phyloP scores from a whole-genome alignment of 2,797 vertebrate genomes.

The Acropternis orthonyx region DNA sequence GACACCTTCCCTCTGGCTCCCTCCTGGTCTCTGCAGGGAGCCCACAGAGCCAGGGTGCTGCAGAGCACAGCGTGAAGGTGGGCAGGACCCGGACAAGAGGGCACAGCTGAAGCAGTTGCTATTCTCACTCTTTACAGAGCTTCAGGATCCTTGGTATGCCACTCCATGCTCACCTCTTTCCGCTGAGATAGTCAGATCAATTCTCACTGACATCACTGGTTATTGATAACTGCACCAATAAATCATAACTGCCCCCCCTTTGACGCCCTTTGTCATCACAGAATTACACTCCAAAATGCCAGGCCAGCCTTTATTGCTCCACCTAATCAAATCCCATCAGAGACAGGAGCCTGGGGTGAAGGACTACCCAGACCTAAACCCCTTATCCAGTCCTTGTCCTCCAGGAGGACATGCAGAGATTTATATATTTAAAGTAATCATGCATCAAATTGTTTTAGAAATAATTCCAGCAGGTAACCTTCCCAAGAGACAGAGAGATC shows the following conservation, averaged over 20 bases:
- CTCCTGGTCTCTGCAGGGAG: not conserved
- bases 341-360: not conserved
- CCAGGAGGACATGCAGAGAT: not conserved
- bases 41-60: not conserved
- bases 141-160: not conserved
- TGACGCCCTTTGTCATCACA: conserved; percentile 11
- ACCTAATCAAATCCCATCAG: conserved; percentile 15
- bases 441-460: conserved; percentile 11
- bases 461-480: conserved; percentile 28
- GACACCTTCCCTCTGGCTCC: not conserved
- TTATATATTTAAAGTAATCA: conserved; percentile 18
- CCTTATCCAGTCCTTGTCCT: not conserved
- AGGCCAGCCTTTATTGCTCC: not conserved
- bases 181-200: not conserved
- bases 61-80: not conserved
- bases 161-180: not conserved
- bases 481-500: not conserved
- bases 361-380: not conserved
- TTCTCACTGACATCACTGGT: conserved; percentile 29
- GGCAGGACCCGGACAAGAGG: not conserved
- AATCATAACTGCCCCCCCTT: conserved; percentile 26
- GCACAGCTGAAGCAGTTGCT: not conserved
- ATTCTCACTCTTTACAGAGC: not conserved
- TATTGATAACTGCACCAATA: conserved; percentile 45
- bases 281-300: conserved; percentile 17